Percentiles rank a stretch among this genome's conserved stretches.
These are phyloP conservation scores for Nymphicus hollandicus DNA, from an alignment of 2,113 vertebrate genomes.

Conservation along the genomic window DNA sequence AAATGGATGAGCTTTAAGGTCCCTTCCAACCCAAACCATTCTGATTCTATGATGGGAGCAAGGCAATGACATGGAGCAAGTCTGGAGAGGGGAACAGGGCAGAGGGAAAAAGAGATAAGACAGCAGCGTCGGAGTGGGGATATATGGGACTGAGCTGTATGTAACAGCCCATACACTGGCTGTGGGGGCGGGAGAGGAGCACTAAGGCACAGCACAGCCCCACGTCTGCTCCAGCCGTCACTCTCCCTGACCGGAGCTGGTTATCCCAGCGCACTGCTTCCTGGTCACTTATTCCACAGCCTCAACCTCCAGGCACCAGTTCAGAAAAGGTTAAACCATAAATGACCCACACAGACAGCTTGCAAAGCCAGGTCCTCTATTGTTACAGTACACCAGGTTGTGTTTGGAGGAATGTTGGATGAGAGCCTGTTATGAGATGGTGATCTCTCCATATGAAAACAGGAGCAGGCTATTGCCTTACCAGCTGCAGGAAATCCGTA, in stretches of 20 bases:
- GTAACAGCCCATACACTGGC: neutral
- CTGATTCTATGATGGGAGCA: neutral
- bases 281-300: neutral
- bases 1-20: neutral
- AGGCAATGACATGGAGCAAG: neutral
- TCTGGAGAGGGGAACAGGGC: neutral
- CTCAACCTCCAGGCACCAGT: neutral
- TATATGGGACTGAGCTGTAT: fast-evolving
- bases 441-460: fast-evolving
- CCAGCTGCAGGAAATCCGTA: slow-evolving; percentile 14
- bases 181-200: neutral
- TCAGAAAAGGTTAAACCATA: neutral
- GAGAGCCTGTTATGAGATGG: neutral
- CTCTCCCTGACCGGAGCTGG: neutral
- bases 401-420: slow-evolving; percentile 31
- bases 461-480: neutral
- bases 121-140: neutral
- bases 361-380: neutral
- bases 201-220: neutral
- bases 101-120: neutral
- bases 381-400: neutral
- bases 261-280: fast-evolving
- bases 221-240: neutral
- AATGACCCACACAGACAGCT: neutral
- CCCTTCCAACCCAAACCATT: neutral